phyloP scores from a whole-genome alignment of 2,888 invertebrate species.

The Erpobdella octoculata region DNA sequence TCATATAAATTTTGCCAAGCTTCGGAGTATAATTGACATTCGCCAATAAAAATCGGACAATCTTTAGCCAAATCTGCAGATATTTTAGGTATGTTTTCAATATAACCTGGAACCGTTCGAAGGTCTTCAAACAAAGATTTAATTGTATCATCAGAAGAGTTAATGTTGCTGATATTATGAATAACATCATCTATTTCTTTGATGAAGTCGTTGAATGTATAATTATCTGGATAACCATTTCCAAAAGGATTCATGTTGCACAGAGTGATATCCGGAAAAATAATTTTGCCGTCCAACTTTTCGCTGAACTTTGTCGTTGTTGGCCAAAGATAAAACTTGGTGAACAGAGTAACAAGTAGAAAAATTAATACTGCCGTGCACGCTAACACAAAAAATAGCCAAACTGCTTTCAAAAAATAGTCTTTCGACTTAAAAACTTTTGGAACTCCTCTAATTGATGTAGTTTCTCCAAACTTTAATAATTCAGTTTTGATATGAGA shows the following conservation, averaged over 20 bases:
- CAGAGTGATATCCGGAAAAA: constrained; percentile 16
- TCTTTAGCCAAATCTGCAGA: not conserved
- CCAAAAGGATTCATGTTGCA: constrained; percentile 1
- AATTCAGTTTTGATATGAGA: constrained; percentile 21
- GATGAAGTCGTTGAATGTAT: not conserved
- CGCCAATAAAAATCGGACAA: not conserved
- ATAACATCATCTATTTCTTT: not conserved
- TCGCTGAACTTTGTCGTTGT: constrained; percentile 10
- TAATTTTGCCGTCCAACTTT: constrained; percentile 1
- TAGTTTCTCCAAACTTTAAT: constrained; percentile 24
- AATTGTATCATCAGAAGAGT: not conserved
- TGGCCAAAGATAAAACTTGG: constrained; percentile 17
- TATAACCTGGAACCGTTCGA: not conserved
- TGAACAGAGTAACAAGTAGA: not conserved
- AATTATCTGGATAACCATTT: not conserved
- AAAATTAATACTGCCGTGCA: constrained; percentile 10
- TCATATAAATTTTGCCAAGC: not conserved
- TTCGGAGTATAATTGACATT: not conserved
- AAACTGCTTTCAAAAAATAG: not conserved
- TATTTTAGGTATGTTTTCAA: not conserved
- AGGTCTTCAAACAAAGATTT: not conserved
- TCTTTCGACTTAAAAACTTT: constrained; percentile 17
- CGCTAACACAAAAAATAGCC: constrained; percentile 2
- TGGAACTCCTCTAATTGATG: constrained; percentile 20
- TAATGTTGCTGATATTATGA: not conserved